phyloP scores from a whole-genome alignment of 2,113 vertebrate species.

The Thamnophis sirtalis region DNA sequence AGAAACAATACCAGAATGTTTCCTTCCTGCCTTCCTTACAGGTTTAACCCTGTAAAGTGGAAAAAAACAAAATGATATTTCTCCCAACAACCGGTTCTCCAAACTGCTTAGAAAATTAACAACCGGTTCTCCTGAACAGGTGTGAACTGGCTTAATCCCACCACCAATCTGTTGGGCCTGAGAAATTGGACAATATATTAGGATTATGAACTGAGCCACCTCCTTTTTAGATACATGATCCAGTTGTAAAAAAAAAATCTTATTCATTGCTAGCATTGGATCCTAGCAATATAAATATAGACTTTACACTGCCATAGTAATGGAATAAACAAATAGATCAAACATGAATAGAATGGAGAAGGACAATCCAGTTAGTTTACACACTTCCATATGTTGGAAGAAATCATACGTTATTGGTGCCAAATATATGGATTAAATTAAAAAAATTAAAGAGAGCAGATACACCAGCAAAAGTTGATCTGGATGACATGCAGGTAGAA shows the following conservation, averaged over 20 bases:
- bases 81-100: too few relatives aligned
- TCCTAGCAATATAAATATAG: neutral
- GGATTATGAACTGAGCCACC: neutral
- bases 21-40: too few relatives aligned
- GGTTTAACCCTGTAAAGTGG: too few relatives aligned
- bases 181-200: neutral
- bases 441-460: neutral
- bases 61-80: too few relatives aligned
- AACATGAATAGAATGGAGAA: neutral
- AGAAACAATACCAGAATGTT: too few relatives aligned
- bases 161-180: neutral
- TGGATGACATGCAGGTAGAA: neutral
- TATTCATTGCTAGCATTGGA: neutral
- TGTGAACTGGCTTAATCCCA: too few relatives aligned
- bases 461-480: neutral
- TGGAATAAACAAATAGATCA: neutral
- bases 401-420: neutral
- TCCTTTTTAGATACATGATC: neutral
- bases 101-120: too few relatives aligned
- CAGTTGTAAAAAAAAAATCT: neutral
- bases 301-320: neutral
- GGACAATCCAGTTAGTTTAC: neutral
- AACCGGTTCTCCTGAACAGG: too few relatives aligned
- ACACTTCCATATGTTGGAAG: neutral
- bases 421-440: neutral